Evolutionary conservation across 2,888 invertebrate genomes (phyloP).

Genomic region (Chloromyia formosa): DNA sequence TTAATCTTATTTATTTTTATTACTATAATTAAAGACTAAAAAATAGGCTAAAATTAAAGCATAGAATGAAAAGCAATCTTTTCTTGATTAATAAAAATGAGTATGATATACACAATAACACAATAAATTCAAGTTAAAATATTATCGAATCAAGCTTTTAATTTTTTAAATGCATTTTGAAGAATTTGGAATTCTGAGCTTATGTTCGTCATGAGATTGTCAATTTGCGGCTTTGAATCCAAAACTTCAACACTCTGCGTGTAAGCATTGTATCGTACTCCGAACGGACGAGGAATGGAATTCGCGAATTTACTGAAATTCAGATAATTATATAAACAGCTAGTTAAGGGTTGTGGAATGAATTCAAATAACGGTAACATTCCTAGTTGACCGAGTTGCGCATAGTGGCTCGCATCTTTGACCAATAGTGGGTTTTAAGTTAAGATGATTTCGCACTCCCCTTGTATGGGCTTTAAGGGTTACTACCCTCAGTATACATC

Average conservation of each 20-base stretch:
- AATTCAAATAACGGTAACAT: too few species aligned
- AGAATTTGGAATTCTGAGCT: conserved; percentile 82
- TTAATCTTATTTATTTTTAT: not conserved
- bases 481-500: too few species aligned
- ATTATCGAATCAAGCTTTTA: conserved; percentile 64
- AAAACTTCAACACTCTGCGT: conserved; percentile 94
- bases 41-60: not conserved
- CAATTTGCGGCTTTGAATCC: conserved; percentile 89
- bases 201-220: conserved; percentile 81
- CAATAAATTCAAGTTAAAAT: too few species aligned
- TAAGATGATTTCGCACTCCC: too few species aligned
- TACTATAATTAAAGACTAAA: not conserved
- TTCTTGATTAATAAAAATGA: too few species aligned
- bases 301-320: conserved; percentile 83
- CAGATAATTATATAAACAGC: not conserved
- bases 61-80: not conserved
- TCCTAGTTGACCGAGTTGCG: too few species aligned
- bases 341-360: too few species aligned
- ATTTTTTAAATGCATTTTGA: conserved; percentile 72
- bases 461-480: too few species aligned
- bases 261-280: conserved; percentile 95
- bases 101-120: too few species aligned
- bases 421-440: too few species aligned
- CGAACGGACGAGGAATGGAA: conserved; percentile 91
- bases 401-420: too few species aligned